A percentile compares a stretch with the other conserved stretches of the same genome.
phyloP scores from a whole-genome alignment of 2,888 invertebrate species.

The Girardia tigrina region DNA sequence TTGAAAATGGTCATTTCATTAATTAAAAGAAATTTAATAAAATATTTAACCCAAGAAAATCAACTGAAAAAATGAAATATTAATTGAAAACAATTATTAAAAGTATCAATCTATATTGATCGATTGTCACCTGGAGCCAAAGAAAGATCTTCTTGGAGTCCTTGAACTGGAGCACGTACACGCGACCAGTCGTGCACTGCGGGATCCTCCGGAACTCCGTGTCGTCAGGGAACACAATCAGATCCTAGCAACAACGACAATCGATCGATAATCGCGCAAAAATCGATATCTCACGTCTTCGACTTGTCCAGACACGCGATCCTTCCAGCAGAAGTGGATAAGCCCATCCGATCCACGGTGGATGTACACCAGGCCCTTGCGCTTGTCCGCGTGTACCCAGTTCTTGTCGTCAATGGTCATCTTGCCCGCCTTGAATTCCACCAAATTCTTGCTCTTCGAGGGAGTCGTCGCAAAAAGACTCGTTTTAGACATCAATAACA shows the following conservation, averaged over 20 bases:
- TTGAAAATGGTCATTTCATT: too few species aligned
- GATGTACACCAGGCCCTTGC: slow-evolving; percentile 83
- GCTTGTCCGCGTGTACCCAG: slow-evolving; percentile 69
- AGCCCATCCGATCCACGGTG: slow-evolving; percentile 89
- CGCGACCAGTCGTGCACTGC: slow-evolving; percentile 87
- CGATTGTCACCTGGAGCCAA: slow-evolving; percentile 72
- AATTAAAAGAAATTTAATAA: too few species aligned
- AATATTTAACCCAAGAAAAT: too few species aligned
- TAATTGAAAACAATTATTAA: neutral
- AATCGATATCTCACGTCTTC: slow-evolving; percentile 65
- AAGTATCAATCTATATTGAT: neutral
- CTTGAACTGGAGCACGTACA: slow-evolving; percentile 86
- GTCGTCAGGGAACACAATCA: slow-evolving; percentile 95
- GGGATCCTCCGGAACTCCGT: slow-evolving; percentile 85
- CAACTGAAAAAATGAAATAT: neutral
- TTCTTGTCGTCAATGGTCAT: slow-evolving; percentile 74
- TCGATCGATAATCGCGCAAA: neutral
- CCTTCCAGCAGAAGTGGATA: slow-evolving; percentile 99
- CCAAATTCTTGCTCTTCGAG: slow-evolving; percentile 55
- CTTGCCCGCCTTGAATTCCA: slow-evolving; percentile 85
- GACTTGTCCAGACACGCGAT: slow-evolving; percentile 73
- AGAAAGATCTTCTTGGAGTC: slow-evolving; percentile 85
- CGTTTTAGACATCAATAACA: neutral
- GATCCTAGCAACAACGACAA: slow-evolving; percentile 55
- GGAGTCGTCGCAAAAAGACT: neutral